A percentile compares a stretch with the other conserved stretches of the same genome.
Conservation (phyloP, 2,888 invertebrate species). For the Sipunculus nudus region DNA sequence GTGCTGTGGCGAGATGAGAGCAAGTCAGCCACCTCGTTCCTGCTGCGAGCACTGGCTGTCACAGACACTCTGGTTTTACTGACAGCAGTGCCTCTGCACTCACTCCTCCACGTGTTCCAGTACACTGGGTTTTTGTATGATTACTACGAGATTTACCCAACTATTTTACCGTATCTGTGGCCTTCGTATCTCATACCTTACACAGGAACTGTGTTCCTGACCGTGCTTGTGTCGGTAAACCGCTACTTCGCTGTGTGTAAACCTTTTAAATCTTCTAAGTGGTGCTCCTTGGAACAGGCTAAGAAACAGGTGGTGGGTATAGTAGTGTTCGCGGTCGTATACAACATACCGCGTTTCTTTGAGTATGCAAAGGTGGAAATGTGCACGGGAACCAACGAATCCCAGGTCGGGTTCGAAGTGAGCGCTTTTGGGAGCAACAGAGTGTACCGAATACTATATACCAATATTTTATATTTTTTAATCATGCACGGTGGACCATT, state of each 20-base stretch:
- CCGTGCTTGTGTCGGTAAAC: constrained; percentile 42
- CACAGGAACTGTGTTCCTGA: constrained; percentile 41
- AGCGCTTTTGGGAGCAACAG: constrained; percentile 37
- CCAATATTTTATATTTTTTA: constrained; percentile 41
- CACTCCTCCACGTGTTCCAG: constrained; percentile 29
- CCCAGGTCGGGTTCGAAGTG: constrained; percentile 27
- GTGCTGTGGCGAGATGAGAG: constrained; percentile 33
- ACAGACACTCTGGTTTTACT: constrained; percentile 42
- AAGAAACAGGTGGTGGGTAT: constrained; percentile 33
- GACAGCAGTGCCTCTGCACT: constrained; percentile 38
- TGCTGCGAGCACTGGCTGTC: constrained; percentile 36
- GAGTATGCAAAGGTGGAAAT: constrained; percentile 35
- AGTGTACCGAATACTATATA: constrained; percentile 40
- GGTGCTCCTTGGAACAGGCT: constrained; percentile 20
- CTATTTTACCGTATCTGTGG: constrained; percentile 38
- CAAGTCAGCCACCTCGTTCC: constrained; percentile 26
- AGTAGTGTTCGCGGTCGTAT: constrained; percentile 37
- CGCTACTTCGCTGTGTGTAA: constrained; percentile 44
- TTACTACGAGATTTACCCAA: constrained; percentile 25
- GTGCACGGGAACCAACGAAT: constrained; percentile 24
- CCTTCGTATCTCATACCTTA: constrained; percentile 36
- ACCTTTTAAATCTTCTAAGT: constrained; percentile 31
- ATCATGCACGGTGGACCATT: constrained; percentile 43
- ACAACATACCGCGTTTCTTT: constrained; percentile 47
- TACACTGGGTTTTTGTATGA: constrained; percentile 14